Evolutionary conservation across 2,113 vertebrate genomes (phyloP), one percentile per base, ranked within the genome.

Genomic region (Notothenia coriiceps): DNA sequence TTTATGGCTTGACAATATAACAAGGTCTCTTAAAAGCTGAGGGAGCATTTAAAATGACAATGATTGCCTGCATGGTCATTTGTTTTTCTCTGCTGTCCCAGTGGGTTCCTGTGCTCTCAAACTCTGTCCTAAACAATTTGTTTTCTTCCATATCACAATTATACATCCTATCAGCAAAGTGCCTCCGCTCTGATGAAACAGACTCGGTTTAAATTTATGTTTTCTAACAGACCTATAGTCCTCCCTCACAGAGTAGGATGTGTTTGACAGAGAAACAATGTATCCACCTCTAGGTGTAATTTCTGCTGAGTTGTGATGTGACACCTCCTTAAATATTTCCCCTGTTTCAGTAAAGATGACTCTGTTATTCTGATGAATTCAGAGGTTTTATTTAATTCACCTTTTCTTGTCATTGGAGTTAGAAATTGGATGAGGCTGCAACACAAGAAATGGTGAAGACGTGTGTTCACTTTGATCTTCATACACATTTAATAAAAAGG

Each of bases 201-300:
- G 52, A 49, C 77, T 78, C 46, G 5, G 63, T 70, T 86, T 84
- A 78, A 80, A 70, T 87, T 84, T 29, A 75, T 73, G 51, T 86
- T 87, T 77, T 73, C 66, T 29, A 13, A 17, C 51, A 67, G 56
- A 73, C 35, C 43, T 67, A 10, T 33, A 60, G 22, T 15, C 44
- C 55, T 55, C 40, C 25, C 49, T 67, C 44, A 4, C 51, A 60
- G 29, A 79, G 52, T 35, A 40, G 13, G 22, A 79, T 40, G 71
- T 20, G 33, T 82, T 40, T 17, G 10, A 11, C 25, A 47, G 57
- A 59, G 12, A 69, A 64, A 59, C 18, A 1, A 77, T 70, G 64
- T 40, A 43, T 84, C 44, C 60, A 61, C 35, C 55, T 49, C 3
- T 14, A 55, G 49, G 54, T 63, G 47, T 61, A 69, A 79, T 70